Evolutionary conservation across 2,113 vertebrate genomes (phyloP).

Genomic region (Pungitius pungitius): DNA sequence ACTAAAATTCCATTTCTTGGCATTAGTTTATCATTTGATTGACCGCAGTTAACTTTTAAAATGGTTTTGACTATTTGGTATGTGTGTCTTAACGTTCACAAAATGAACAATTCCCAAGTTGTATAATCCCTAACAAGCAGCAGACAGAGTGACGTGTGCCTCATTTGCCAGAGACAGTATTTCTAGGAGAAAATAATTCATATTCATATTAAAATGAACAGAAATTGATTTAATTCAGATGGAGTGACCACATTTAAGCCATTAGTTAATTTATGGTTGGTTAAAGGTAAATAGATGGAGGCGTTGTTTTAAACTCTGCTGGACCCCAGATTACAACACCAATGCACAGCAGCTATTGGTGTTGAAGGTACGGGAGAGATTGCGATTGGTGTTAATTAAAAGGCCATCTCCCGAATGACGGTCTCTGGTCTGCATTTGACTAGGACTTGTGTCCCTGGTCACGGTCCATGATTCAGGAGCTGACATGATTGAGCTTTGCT

Average conservation of each 20-base stretch:
- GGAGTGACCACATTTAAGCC: background rate
- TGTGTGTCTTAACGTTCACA: background rate
- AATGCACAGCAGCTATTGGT: background rate
- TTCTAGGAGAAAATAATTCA: background rate
- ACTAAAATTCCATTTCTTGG: slow-evolving; percentile 17
- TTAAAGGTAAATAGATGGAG: background rate
- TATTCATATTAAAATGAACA: background rate
- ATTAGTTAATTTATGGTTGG: background rate
- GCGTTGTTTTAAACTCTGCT: background rate
- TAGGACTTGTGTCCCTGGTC: background rate
- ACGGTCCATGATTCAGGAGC: background rate
- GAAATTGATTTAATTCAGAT: background rate
- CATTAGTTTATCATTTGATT: slow-evolving; percentile 33
- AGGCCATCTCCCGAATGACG: background rate
- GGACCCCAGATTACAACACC: background rate
- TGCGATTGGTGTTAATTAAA: background rate
- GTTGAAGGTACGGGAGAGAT: background rate
- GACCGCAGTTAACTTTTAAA: background rate
- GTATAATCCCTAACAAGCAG: background rate
- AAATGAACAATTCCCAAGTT: background rate
- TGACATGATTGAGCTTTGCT: background rate
- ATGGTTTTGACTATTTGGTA: background rate
- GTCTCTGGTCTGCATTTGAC: background rate
- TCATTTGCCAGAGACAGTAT: background rate
- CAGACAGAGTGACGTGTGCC: background rate